Conservation (phyloP, 2,797 vertebrate genomes). For the Sardinella longiceps region DNA sequence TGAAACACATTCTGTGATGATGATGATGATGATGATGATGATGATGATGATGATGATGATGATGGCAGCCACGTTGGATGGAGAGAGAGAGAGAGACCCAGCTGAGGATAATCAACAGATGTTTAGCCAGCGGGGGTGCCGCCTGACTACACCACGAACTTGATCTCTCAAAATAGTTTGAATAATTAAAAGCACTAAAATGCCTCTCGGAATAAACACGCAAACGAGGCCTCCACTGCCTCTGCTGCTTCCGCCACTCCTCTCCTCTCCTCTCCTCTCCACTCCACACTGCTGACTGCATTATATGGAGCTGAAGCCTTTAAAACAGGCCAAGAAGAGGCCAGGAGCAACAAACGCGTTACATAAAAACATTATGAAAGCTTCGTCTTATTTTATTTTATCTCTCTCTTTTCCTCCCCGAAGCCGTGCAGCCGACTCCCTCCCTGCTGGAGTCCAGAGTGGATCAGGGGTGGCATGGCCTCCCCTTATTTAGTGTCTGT, state of each 20-base stretch:
- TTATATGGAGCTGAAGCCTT: neutral
- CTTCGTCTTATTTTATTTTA: neutral
- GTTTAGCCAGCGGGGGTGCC: conserved; percentile 44
- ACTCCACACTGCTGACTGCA: too few species aligned
- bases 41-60: too few species aligned
- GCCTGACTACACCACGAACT: conserved; percentile 42
- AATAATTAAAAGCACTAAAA: conserved; percentile 12
- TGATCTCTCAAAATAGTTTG: conserved; percentile 30
- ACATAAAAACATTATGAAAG: conserved; percentile 8
- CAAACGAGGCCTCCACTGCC: neutral
- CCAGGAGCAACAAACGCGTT: neutral
- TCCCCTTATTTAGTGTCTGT: neutral
- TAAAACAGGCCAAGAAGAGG: neutral
- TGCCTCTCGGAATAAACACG: neutral
- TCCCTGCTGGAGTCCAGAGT: neutral
- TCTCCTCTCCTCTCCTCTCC: too few species aligned
- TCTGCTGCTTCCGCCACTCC: too few species aligned
- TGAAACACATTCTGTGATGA: conserved; percentile 27
- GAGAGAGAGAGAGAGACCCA: too few species aligned
- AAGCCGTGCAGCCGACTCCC: neutral
- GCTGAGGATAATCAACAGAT: conserved; percentile 52
- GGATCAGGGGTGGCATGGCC: neutral
- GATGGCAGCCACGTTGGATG: neutral
- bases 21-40: too few species aligned
- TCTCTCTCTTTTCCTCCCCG: neutral